These are phyloP conservation scores for Drosophila repletoides DNA, from an alignment of 1,140 invertebrate species.

Conservation along the genomic window DNA sequence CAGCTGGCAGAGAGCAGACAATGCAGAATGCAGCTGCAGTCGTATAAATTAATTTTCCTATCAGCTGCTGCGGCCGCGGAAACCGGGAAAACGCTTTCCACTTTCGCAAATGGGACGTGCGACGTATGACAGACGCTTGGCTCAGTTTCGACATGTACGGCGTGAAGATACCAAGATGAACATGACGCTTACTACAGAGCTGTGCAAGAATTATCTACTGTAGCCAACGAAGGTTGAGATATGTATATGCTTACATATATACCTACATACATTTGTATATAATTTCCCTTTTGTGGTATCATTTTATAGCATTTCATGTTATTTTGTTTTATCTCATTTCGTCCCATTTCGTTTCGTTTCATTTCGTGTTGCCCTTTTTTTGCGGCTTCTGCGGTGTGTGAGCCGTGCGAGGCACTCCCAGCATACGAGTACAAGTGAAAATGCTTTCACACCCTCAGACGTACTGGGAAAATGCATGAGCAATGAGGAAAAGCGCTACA, in stretches of 20 bases:
- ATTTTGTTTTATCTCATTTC: conserved; percentile 1
- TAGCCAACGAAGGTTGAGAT: neutral
- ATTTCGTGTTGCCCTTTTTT: conserved; percentile 32
- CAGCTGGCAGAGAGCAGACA: conserved; percentile 46
- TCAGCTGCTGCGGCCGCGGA: conserved; percentile 46
- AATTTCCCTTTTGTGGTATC: conserved; percentile 42
- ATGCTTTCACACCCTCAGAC: conserved; percentile 42
- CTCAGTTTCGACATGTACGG: conserved; percentile 47
- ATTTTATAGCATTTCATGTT: no score
- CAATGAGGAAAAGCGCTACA: conserved; percentile 48
- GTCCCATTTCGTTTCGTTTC: conserved; percentile 16
- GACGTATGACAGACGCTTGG: conserved; percentile 18
- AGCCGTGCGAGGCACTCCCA: conserved; percentile 3
- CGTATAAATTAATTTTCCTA: conserved; percentile 67
- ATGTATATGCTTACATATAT: neutral
- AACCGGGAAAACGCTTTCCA: conserved; percentile 62
- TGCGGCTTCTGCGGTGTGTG: conserved; percentile 37
- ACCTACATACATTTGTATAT: neutral
- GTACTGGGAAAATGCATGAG: conserved; percentile 45
- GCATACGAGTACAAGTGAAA: conserved; percentile 46
- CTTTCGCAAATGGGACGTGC: conserved; percentile 51
- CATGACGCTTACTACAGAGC: conserved; percentile 26
- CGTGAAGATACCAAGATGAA: conserved; percentile 31
- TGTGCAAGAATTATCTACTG: conserved; percentile 46
- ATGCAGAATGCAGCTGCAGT: no score